Evolutionary conservation across 2,888 invertebrate genomes (phyloP).

Genomic region (Exephanes ischioxanthus): DNA sequence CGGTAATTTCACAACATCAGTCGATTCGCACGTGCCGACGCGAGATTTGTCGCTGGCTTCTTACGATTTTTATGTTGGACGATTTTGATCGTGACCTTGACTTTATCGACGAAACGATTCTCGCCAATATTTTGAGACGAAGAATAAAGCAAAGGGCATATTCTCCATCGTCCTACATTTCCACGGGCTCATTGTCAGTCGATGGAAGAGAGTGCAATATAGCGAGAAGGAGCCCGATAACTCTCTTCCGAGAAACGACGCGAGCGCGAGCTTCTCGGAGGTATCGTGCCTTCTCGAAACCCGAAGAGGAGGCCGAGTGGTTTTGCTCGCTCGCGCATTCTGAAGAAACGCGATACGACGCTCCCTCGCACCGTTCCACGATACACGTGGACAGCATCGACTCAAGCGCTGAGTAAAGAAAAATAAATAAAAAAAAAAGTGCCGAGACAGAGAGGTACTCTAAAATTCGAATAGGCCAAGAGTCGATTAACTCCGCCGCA

Average conservation of each 20-base stretch:
- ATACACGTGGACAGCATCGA: not conserved
- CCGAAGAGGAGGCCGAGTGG: not conserved
- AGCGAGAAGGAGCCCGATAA: slow-evolving; percentile 16
- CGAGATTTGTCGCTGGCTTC: too few relatives aligned
- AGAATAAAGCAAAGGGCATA: not conserved
- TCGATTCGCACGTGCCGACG: too few relatives aligned
- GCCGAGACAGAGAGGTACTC: too few relatives aligned
- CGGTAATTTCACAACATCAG: too few relatives aligned
- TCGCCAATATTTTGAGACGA: not conserved
- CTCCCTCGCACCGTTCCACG: not conserved
- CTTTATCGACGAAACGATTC: not conserved
- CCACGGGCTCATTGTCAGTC: not conserved
- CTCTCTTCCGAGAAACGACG: slow-evolving; percentile 21
- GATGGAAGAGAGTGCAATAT: not conserved
- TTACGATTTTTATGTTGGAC: too few relatives aligned
- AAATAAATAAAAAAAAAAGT: not conserved
- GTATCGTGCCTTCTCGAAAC: slow-evolving; percentile 28
- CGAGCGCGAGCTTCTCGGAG: slow-evolving; percentile 21
- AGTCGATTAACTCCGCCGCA: too few relatives aligned
- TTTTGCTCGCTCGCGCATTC: not conserved
- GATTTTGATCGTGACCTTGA: not conserved
- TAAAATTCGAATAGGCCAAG: too few relatives aligned
- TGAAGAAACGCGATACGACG: slow-evolving; percentile 12
- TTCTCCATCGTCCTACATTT: slow-evolving; percentile 30
- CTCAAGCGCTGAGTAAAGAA: not conserved